Percentiles rank a stretch among this genome's conserved stretches.
These are phyloP conservation scores for Pristiophorus japonicus DNA, from an alignment of 2,113 vertebrate species.

Conservation along the genomic window DNA sequence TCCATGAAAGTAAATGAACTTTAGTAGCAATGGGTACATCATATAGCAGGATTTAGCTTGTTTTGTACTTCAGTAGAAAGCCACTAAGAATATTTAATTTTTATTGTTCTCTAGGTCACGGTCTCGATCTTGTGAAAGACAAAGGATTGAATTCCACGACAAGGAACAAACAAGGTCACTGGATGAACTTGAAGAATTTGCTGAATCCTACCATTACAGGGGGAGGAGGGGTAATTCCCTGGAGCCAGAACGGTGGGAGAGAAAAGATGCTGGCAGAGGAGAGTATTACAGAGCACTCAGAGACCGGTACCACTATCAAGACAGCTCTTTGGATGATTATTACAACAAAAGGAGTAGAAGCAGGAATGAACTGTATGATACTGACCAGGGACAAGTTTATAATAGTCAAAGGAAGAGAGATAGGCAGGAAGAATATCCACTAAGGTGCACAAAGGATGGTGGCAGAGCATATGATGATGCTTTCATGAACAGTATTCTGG, in stretches of 20 bases:
- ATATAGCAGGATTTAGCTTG: background rate
- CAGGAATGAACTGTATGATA: conserved; percentile 51
- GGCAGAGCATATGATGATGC: conserved; percentile 71
- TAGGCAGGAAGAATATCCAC: conserved; percentile 63
- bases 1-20: conserved; percentile 19
- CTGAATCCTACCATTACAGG: conserved; percentile 68
- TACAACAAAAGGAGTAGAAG: conserved; percentile 58
- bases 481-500: conserved; percentile 69
- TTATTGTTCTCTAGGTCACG: conserved; percentile 68
- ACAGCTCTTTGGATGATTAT: conserved; percentile 54
- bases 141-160: conserved; percentile 73
- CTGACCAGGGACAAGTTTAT: conserved; percentile 59
- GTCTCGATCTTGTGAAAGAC: conserved; percentile 81
- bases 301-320: conserved; percentile 46
- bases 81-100: background rate
- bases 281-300: conserved; percentile 54
- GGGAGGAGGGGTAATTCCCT: conserved; percentile 53
- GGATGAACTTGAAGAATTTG: conserved; percentile 88
- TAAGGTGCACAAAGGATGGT: conserved; percentile 57
- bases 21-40: background rate
- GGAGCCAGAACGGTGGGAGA: conserved; percentile 48
- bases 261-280: conserved; percentile 54
- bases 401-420: conserved; percentile 63
- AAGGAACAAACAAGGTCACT: conserved; percentile 79
- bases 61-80: background rate